Conservation (phyloP, 2,113 vertebrate genomes). For the Thamnophis sirtalis region DNA sequence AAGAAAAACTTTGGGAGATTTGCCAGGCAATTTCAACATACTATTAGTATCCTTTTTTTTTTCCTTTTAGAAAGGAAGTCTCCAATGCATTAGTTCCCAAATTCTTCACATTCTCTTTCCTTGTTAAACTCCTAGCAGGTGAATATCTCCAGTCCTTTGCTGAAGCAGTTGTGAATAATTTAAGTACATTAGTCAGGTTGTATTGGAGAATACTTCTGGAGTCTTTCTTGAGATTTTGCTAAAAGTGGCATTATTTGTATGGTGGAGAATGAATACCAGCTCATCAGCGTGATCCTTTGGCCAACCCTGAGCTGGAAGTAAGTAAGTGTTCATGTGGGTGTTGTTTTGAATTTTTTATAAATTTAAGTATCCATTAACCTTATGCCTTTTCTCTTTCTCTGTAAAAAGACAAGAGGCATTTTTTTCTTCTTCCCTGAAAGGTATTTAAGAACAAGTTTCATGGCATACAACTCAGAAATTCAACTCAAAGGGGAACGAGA, state of each 20-base stretch:
- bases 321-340: neutral
- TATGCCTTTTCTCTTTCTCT: neutral
- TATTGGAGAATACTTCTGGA: neutral
- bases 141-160: neutral
- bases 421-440: neutral
- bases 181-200: neutral
- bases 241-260: fast-evolving
- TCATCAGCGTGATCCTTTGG: fast-evolving
- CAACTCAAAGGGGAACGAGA: neutral
- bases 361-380: neutral
- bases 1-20: neutral
- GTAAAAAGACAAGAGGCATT: neutral
- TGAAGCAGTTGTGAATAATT: neutral
- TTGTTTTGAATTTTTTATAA: neutral
- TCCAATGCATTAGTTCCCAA: neutral
- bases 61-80: neutral
- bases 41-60: neutral
- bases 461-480: neutral
- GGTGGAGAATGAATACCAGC: fast-evolving
- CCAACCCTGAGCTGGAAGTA: too few relatives aligned
- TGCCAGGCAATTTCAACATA: neutral
- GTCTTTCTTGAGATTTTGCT: neutral
- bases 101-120: neutral
- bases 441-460: neutral
- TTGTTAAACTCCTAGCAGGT: neutral